A percentile compares a stretch with the other conserved stretches of the same genome.
Conservation (phyloP, 2,113 vertebrate species). For the Martes martes region DNA sequence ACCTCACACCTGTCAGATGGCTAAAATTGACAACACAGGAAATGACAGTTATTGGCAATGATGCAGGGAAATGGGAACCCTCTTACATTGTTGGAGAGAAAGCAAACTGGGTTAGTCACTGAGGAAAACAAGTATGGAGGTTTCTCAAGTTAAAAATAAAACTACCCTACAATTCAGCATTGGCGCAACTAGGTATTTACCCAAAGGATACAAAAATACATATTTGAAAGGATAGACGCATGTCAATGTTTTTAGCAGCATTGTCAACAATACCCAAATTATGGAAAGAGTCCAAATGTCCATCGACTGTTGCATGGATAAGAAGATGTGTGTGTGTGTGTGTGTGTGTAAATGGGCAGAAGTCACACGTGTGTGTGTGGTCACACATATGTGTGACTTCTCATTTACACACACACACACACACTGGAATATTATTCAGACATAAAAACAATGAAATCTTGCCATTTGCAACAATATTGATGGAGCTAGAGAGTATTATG, state of each 20-base stretch:
- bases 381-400: too few relatives aligned
- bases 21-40: neutral
- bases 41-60: neutral
- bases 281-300: neutral
- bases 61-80: neutral
- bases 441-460: too few relatives aligned
- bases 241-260: neutral
- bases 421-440: too few relatives aligned
- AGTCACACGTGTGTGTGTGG: too few relatives aligned
- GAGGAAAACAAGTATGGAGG: neutral
- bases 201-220: neutral
- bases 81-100: neutral
- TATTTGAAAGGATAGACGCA: neutral
- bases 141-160: neutral
- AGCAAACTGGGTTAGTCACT: neutral
- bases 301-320: neutral
- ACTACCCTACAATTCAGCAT: neutral
- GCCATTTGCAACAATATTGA: too few relatives aligned
- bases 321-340: neutral
- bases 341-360: too few relatives aligned
- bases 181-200: neutral
- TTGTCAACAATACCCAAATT: neutral
- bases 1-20: neutral
- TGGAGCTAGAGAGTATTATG: too few relatives aligned
- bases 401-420: too few relatives aligned